These are phyloP conservation scores for Centropristis striata DNA, from an alignment of 2,113 vertebrate genomes.

Conservation along the genomic window DNA sequence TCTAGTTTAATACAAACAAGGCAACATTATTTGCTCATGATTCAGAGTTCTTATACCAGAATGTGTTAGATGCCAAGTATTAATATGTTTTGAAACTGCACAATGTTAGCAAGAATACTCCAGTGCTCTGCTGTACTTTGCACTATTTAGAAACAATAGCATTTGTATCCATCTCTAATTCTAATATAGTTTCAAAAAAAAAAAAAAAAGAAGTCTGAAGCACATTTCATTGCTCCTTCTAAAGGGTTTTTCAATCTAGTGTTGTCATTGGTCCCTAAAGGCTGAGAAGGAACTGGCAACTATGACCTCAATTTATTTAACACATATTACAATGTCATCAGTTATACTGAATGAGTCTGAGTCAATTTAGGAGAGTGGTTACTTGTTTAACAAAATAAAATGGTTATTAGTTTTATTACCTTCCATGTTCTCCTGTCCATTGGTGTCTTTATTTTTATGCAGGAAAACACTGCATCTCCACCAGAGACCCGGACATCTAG, in stretches of 20 bases:
- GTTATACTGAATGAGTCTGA: not conserved
- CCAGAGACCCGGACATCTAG: conserved; percentile 68
- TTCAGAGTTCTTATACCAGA: not conserved
- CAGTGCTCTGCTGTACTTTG: not conserved
- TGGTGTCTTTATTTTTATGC: conserved; percentile 21
- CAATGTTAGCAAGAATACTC: not conserved
- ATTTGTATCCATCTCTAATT: not conserved
- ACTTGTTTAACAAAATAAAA: not conserved
- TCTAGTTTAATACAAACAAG: not conserved
- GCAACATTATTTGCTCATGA: not conserved
- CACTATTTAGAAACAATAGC: not conserved
- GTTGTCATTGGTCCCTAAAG: not conserved
- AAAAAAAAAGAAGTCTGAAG: not conserved
- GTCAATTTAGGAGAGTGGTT: too few species aligned
- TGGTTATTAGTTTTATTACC: not conserved
- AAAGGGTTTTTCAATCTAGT: not conserved
- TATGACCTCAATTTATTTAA: not conserved
- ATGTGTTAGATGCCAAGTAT: not conserved
- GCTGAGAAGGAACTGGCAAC: not conserved
- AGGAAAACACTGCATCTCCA: conserved; percentile 77
- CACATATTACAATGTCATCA: not conserved
- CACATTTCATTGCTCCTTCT: not conserved
- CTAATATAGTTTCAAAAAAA: not conserved
- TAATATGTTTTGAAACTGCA: not conserved
- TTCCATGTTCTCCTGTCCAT: not conserved